phyloP scores from a whole-genome alignment of 2,888 invertebrate species.

The Cremastinae sp. region DNA sequence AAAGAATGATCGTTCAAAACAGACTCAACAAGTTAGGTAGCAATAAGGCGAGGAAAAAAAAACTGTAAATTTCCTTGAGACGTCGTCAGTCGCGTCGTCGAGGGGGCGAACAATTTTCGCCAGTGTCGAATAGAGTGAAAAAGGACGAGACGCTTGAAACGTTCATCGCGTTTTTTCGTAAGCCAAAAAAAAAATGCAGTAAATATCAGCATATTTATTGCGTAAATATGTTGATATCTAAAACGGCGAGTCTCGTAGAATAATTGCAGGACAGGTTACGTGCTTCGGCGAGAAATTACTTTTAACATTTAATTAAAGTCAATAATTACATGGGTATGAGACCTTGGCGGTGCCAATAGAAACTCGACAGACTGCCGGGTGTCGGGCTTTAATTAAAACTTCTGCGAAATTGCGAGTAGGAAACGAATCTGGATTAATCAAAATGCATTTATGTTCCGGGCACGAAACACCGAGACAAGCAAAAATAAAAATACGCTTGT shows the following conservation, averaged over 20 bases:
- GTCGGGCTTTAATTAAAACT: slow-evolving; percentile 51
- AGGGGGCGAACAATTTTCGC: too few relatives aligned
- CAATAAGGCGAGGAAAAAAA: slow-evolving; percentile 16
- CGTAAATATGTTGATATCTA: slow-evolving; percentile 1
- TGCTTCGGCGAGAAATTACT: slow-evolving; percentile 35
- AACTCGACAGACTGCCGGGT: not conserved
- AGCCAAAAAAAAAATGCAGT: too few relatives aligned
- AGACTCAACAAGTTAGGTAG: slow-evolving; percentile 44
- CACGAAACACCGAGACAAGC: not conserved
- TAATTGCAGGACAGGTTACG: slow-evolving; percentile 21
- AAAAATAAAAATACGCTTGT: not conserved
- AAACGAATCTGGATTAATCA: slow-evolving; percentile 14
- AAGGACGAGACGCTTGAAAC: not conserved
- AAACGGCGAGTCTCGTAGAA: slow-evolving; percentile 10
- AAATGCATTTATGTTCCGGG: slow-evolving; percentile 12
- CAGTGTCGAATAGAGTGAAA: not conserved
- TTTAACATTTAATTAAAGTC: slow-evolving; percentile 53
- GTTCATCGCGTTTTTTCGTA: not conserved
- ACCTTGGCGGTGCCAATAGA: slow-evolving; percentile 25
- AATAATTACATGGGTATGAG: slow-evolving; percentile 36
- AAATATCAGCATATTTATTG: too few relatives aligned
- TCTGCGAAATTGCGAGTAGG: slow-evolving; percentile 21
- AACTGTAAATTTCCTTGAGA: slow-evolving; percentile 12
- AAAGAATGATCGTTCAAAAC: slow-evolving; percentile 36
- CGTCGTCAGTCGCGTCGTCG: not conserved